Evolutionary conservation across 2,113 vertebrate species (phyloP), one percentile per base, ranked within the genome.

Genomic region (Tupaia tana): DNA sequence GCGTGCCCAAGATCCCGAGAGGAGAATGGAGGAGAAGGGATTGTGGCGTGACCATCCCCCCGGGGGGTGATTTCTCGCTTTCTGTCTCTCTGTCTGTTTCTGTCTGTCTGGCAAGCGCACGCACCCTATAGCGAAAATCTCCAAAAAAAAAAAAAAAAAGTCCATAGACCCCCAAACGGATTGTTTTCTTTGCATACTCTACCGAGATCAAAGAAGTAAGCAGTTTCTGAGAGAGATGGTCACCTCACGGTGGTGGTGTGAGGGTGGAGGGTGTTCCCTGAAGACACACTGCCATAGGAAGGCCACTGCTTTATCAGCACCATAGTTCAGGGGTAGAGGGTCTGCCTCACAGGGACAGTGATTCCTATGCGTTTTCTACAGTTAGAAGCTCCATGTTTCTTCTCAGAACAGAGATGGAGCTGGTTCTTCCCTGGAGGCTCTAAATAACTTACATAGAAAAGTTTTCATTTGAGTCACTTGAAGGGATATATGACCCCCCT

Each of bases 331-430:
- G 14, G 90, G 11, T 81, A 63, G 27, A 12, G 9, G 4, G 75
- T 80, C 58, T 89, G 79, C 34, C 63, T 58, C 7, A 67, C 0
- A 52, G 74, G 52, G 74, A 20, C 29, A 52, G 9, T 25, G 29
- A n/a, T 71, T 71, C 67, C 64, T 88, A 1, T 25, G 31, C 64
- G 67, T 92, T 79, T 93, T 24, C 43, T 75, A 6, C 25, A n/a
- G 27, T 61, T 69, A n/a, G 16, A 0, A 43, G 16, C 25, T 67
- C 67, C 31, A 25, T 7, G 5, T 77, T 67, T 88, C 52, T 75
- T 83, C 80, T 83, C 20, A n/a, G 74, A 25, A 83, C n/a, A 91
- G 70, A 95, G 69, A 79, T 59, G 12, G 56, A 93, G 22, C n/a
- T 7, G 16, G 9, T 25, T 27, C 34, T 69, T 90, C 29, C 61